Evolutionary conservation across 2,888 invertebrate genomes (phyloP).

Genomic region (Apodemia hepburni): DNA sequence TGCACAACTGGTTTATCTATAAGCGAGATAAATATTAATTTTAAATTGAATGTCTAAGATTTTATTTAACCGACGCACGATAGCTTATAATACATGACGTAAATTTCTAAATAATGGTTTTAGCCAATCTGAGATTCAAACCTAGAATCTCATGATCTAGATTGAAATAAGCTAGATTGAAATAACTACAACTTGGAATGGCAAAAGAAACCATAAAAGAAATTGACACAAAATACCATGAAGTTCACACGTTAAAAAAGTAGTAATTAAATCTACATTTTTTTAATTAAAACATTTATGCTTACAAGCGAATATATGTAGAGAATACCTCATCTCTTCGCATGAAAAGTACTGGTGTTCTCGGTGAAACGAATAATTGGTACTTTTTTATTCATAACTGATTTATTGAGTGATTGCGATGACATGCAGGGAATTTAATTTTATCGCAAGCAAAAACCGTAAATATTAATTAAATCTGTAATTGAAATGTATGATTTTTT

Average conservation of each 20-base stretch:
- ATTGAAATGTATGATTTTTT: conserved; percentile 14
- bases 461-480: conserved; percentile 10
- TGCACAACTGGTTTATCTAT: no score
- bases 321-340: conserved; percentile 1
- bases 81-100: no score
- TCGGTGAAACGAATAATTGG: not conserved
- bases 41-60: no score
- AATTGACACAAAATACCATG: not conserved
- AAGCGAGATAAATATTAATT: no score
- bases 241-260: not conserved
- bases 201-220: not conserved
- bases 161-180: not conserved
- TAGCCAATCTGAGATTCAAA: no score
- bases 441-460: conserved; percentile 11
- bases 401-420: conserved; percentile 1
- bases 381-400: conserved; percentile 5
- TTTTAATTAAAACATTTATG: not conserved
- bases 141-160: no score
- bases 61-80: no score
- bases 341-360: not conserved
- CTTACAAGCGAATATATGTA: conserved; percentile 1
- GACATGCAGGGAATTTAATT: conserved; percentile 5
- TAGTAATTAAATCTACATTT: not conserved
- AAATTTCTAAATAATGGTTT: no score
- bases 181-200: not conserved